phyloP scores from a whole-genome alignment of 1,140 invertebrate genomes.

The Pseudomyrmex pallidus region DNA sequence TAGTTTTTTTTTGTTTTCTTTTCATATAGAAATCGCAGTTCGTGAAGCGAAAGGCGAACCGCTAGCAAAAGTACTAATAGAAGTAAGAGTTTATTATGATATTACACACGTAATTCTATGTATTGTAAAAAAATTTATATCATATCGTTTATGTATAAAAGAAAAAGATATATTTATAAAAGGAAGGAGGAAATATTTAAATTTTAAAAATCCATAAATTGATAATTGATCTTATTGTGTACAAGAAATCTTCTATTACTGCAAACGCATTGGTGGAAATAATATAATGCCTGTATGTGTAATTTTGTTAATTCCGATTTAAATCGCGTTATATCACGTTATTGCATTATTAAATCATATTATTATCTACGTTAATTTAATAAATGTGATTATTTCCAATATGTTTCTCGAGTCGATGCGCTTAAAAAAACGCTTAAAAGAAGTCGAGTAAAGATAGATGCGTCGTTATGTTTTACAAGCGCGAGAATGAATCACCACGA shows the following conservation, averaged over 20 bases:
- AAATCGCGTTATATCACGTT: no score
- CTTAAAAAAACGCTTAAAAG: slow-evolving; percentile 34
- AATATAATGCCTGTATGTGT: no score
- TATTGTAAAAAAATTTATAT: background rate
- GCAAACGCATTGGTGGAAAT: no score
- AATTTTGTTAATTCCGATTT: no score
- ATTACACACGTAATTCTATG: background rate
- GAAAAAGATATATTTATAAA: background rate
- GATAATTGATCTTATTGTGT: no score
- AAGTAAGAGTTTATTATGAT: background rate
- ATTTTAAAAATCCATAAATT: no score
- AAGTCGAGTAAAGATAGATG: slow-evolving; percentile 6
- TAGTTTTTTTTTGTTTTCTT: slow-evolving; percentile 2
- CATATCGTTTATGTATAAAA: background rate
- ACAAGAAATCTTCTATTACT: no score
- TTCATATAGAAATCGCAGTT: background rate
- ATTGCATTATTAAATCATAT: no score
- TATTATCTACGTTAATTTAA: no score
- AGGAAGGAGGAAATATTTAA: background rate
- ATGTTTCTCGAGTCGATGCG: background rate
- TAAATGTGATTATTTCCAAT: no score
- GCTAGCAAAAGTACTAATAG: background rate
- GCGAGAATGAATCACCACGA: slow-evolving; percentile 45
- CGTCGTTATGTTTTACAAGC: slow-evolving; percentile 46
- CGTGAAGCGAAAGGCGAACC: background rate